phyloP scores from a whole-genome alignment of 2,113 vertebrate genomes.

The Coptodon rendalli region DNA sequence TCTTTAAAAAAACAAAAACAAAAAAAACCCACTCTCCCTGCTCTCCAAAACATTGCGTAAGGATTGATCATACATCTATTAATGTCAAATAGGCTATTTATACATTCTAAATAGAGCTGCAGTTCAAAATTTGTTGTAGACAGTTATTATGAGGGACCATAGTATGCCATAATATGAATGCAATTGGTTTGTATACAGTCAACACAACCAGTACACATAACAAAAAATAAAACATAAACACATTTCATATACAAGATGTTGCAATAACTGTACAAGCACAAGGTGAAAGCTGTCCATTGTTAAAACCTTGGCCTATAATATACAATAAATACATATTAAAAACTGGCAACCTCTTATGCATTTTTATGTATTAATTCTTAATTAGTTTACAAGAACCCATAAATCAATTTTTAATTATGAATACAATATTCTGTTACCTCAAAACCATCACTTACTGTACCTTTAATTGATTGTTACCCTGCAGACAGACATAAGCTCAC shows the following conservation, averaged over 20 bases:
- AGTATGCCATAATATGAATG: background rate
- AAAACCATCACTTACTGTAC: background rate
- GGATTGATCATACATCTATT: background rate
- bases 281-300: background rate
- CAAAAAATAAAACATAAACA: background rate
- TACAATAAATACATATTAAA: background rate
- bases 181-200: background rate
- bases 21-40: background rate
- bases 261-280: background rate
- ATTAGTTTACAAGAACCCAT: background rate
- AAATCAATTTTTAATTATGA: background rate
- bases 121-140: background rate
- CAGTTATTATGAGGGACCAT: background rate
- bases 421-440: background rate
- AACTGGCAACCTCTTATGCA: background rate
- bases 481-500: background rate
- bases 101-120: background rate
- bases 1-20: rapidly evolving
- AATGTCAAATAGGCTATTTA: background rate
- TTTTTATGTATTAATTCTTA: background rate
- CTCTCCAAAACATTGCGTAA: background rate
- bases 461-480: background rate
- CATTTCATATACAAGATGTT: background rate
- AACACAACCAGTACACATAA: background rate
- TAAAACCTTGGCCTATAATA: background rate